Conservation (phyloP, 2,888 invertebrate genomes). For the Leucozona laternaria region DNA sequence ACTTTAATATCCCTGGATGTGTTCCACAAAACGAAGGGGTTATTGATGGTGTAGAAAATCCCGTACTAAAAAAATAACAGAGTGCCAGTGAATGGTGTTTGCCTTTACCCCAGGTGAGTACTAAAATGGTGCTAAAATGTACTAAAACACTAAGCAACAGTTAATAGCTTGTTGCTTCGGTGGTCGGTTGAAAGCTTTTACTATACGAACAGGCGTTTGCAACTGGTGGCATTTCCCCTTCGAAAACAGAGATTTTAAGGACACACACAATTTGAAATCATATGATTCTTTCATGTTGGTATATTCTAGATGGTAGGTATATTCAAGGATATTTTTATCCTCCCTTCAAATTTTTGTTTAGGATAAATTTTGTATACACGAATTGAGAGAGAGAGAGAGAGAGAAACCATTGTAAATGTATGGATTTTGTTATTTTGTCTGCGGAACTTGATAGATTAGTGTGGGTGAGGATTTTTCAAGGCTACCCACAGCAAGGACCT, state of each 20-base stretch:
- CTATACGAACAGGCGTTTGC: slow-evolving; percentile 42
- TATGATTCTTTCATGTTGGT: slow-evolving; percentile 35
- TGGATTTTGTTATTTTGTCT: slow-evolving; percentile 46
- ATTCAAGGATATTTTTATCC: slow-evolving; percentile 33
- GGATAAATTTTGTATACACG: not conserved
- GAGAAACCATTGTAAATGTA: not conserved
- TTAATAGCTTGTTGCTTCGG: slow-evolving; percentile 70
- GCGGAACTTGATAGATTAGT: slow-evolving; percentile 19
- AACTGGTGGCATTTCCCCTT: slow-evolving; percentile 70
- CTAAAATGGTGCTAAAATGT: slow-evolving; percentile 23
- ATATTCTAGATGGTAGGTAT: not conserved
- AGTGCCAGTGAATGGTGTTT: not conserved
- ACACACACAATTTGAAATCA: slow-evolving; percentile 26
- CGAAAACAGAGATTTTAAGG: slow-evolving; percentile 28
- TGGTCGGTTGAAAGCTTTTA: slow-evolving; percentile 19
- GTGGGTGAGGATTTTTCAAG: slow-evolving; percentile 63
- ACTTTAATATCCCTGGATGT: slow-evolving; percentile 69
- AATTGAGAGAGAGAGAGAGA: not conserved
- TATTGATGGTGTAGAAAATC: slow-evolving; percentile 46
- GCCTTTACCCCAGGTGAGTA: slow-evolving; percentile 42
- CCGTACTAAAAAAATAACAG: slow-evolving; percentile 46
- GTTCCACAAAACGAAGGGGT: slow-evolving; percentile 62
- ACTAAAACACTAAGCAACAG: slow-evolving; percentile 49
- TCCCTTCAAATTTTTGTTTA: slow-evolving; percentile 1
- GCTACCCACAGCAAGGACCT: slow-evolving; percentile 60